Evolutionary conservation across 1,140 invertebrate genomes (phyloP).

Genomic region (Chionoecetes opilio): DNA sequence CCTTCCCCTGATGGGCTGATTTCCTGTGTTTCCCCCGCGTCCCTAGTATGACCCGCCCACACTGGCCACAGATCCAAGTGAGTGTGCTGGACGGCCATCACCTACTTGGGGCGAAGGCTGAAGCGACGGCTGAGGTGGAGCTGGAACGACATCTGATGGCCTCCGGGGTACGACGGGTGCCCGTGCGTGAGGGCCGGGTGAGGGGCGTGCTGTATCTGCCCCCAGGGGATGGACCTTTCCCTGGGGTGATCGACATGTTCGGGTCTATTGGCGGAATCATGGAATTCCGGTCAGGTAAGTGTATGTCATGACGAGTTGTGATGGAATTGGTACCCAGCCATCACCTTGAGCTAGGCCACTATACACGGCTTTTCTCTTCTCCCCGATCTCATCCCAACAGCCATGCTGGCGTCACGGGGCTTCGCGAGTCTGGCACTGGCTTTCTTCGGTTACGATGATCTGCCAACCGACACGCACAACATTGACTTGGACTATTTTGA

Average conservation of each 20-base stretch:
- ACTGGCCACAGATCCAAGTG: constrained; percentile 24
- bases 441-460: constrained; percentile 71
- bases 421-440: constrained; percentile 72
- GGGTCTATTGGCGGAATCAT: constrained; percentile 59
- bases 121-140: constrained; percentile 42
- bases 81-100: constrained; percentile 51
- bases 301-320: neutral
- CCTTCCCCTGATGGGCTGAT: no score
- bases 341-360: no score
- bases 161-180: constrained; percentile 67
- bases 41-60: neutral
- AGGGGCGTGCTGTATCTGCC: constrained; percentile 66
- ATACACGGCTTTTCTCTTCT: no score
- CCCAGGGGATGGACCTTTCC: constrained; percentile 66
- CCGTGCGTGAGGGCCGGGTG: constrained; percentile 52
- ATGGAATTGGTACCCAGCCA: no score
- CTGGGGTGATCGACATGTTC: constrained; percentile 66
- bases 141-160: constrained; percentile 73
- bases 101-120: neutral
- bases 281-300: constrained; percentile 71
- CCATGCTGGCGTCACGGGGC: constrained; percentile 75
- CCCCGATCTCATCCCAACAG: constrained; percentile 48
- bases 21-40: neutral
- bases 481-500: constrained; percentile 77
- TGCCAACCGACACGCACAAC: constrained; percentile 41